Evolutionary conservation across 2,113 vertebrate species (phyloP), one percentile per base, ranked within the genome.

Genomic region (Limanda limanda): DNA sequence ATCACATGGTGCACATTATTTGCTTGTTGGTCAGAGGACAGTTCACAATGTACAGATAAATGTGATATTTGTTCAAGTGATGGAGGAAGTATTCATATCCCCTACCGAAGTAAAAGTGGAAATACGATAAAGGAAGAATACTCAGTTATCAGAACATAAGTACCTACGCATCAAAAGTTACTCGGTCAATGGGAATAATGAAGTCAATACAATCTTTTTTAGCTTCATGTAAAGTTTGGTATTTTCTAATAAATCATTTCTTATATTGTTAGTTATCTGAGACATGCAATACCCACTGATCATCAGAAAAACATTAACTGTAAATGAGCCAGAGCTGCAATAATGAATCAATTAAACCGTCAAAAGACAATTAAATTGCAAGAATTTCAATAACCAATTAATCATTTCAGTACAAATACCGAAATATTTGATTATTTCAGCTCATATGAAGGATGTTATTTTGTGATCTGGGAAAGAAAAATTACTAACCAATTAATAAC

Each of bases 11-110:
- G 9, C 9, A 37, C 24, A 3, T 79, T 63, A 62, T 68, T 47
- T 63, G 66, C 56, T 13, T 62, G 61, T 61, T 65, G 58, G 81
- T 72, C 58, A 42, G 45, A 51, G 31, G 23, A 15, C 21, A 18
- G 68, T 52, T 42, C 37, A 45, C 8, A 14, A 8, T 0, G 5
- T 47, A 14, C 11, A 64, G 14, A 37, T 24, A 17, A 48, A 67
- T 0, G 5, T 48, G 4, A 25, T 0, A 1, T 55, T 51, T n/a
- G 57, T 6, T 6, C 18, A 11, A n/a, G 20, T 6, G 25, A 5
- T 21, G 67, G 24, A 64, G 27, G 24, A 71, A 63, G 9, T 1
- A 17, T 14, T 42, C 18, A 54, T 3, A n/a, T 54, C 51, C 18
- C 3, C 6, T 1, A 9, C 18, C 51, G 21, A n/a, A 54, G 51